These are phyloP conservation scores for Drosophila paucipuncta DNA, from an alignment of 2,888 invertebrate species.

Conservation along the genomic window DNA sequence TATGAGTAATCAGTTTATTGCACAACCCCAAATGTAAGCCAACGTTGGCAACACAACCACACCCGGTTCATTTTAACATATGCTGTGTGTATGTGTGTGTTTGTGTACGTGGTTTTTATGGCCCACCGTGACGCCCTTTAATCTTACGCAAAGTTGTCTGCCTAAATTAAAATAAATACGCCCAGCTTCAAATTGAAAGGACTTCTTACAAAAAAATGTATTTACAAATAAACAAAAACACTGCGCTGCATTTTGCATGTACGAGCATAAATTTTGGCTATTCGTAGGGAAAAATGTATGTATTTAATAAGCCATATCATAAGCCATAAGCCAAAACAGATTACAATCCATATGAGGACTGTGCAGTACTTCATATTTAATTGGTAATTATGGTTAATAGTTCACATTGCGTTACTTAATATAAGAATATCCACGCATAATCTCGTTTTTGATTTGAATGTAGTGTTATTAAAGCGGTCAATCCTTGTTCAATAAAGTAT, in stretches of 20 bases:
- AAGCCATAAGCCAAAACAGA: constrained; percentile 1
- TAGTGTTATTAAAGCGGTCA: neutral
- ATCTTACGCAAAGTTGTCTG: constrained; percentile 66
- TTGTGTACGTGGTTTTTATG: constrained; percentile 53
- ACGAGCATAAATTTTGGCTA: constrained; percentile 45
- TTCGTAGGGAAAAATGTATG: constrained; percentile 28
- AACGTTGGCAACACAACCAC: constrained; percentile 8
- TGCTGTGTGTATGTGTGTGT: neutral
- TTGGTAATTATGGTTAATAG: neutral
- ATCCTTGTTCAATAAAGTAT: neutral
- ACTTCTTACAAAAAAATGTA: neutral
- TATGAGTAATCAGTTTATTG: constrained; percentile 76
- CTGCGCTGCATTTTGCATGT: constrained; percentile 30
- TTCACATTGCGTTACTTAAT: neutral
- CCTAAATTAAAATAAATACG: constrained; percentile 72
- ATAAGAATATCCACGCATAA: neutral
- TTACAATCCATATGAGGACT: neutral
- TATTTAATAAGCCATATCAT: constrained; percentile 48
- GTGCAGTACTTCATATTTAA: neutral
- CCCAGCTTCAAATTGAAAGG: constrained; percentile 30
- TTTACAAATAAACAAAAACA: constrained; percentile 17
- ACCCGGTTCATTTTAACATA: constrained; percentile 12
- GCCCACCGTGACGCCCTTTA: constrained; percentile 48
- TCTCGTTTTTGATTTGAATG: neutral
- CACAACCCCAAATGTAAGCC: constrained; percentile 38